phyloP scores from a whole-genome alignment of 1,140 invertebrate species.

The Scylla paramamosain region DNA sequence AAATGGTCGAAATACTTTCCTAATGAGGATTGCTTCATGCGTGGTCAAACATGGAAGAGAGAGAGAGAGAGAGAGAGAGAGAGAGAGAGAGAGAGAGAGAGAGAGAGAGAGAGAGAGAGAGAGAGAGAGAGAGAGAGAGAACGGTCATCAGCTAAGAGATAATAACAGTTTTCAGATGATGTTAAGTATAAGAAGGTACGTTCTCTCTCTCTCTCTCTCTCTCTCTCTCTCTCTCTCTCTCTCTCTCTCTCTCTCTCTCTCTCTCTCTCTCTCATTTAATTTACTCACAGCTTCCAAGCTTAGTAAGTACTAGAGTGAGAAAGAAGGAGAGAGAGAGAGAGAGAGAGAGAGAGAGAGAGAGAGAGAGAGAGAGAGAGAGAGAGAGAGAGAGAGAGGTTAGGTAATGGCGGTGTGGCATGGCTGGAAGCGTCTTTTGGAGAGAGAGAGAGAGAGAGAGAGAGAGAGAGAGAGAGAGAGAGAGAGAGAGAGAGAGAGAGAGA shows the following conservation, averaged over 20 bases:
- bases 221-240: no score
- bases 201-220: no score
- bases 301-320: no score
- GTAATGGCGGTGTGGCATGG: no score
- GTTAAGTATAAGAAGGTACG: no score
- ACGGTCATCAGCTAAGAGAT: neutral
- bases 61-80: neutral
- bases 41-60: constrained; percentile 12
- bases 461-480: no score
- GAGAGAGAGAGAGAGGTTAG: no score
- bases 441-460: no score
- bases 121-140: constrained; percentile 48
- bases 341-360: no score
- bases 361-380: no score
- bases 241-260: constrained; percentile 16
- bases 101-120: constrained; percentile 33
- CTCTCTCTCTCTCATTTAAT: neutral
- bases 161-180: neutral
- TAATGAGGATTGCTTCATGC: constrained; percentile 5
- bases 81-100: constrained; percentile 40
- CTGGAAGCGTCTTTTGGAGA: no score
- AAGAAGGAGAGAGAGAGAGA: no score
- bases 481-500: neutral
- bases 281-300: neutral
- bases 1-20: neutral